Evolutionary conservation across 2,797 vertebrate species (phyloP).

Genomic region (Poecilia wingei): DNA sequence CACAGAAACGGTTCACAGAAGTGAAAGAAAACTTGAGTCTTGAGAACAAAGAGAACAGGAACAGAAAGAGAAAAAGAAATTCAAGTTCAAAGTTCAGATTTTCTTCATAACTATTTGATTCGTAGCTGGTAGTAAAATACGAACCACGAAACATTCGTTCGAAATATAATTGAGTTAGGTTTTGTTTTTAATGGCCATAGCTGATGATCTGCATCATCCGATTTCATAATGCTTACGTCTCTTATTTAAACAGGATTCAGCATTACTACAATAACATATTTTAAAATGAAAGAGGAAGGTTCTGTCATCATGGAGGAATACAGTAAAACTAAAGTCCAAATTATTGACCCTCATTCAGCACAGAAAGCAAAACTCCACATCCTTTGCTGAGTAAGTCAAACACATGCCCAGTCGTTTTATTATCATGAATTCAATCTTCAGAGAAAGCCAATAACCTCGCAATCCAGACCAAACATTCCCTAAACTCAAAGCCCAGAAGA

Average conservation of each 20-base stretch:
- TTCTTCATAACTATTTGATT: background rate
- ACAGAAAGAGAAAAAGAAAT: background rate
- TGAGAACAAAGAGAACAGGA: constrained; percentile 1
- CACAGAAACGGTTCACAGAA: constrained; percentile 2
- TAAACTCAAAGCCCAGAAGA: background rate
- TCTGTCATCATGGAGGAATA: background rate
- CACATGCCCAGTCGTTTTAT: background rate
- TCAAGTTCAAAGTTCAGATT: background rate
- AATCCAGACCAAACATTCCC: background rate
- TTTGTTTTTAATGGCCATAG: background rate
- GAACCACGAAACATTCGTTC: background rate
- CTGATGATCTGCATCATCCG: background rate
- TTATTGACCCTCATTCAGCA: background rate
- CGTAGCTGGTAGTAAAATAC: background rate
- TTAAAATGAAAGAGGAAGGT: background rate
- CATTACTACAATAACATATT: background rate
- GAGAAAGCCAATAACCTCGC: background rate
- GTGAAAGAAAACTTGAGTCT: constrained; percentile 1
- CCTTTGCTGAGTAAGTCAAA: background rate
- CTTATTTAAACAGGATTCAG: background rate
- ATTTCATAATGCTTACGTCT: background rate
- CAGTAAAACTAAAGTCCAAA: constrained; percentile 19
- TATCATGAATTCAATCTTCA: background rate
- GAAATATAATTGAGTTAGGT: background rate
- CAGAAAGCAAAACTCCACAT: background rate